Percentiles rank a stretch among this genome's conserved stretches.
Evolutionary conservation across 1,140 invertebrate species (phyloP).

Genomic region (Scaptodrosophila lebanonensis): DNA sequence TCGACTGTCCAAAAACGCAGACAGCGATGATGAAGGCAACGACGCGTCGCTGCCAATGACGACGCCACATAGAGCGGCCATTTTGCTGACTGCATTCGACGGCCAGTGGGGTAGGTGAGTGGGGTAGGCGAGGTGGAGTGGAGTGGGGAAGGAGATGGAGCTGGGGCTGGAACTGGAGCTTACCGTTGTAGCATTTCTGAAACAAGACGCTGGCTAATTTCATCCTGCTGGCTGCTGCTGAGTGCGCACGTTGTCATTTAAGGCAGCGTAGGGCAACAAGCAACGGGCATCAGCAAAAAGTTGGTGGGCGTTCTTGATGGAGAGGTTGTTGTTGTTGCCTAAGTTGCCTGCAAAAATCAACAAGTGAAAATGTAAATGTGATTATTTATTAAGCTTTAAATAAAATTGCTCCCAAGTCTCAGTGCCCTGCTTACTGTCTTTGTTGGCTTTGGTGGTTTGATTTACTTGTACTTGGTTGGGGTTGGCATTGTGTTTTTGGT

Average conservation of each 20-base stretch:
- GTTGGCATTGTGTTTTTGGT: not conserved
- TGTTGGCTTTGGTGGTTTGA: slow-evolving; percentile 18
- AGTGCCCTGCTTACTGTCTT: slow-evolving; percentile 12
- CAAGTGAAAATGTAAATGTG: slow-evolving; percentile 74
- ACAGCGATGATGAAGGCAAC: no score
- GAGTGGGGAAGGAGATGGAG: not conserved
- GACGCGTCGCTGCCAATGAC: no score
- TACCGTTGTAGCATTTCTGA: no score
- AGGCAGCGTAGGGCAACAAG: not conserved
- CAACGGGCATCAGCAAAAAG: slow-evolving; percentile 18
- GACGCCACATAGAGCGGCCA: no score
- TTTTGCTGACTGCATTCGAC: slow-evolving; percentile 24
- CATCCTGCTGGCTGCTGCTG: slow-evolving; percentile 18
- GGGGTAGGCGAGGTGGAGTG: no score
- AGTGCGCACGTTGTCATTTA: slow-evolving; percentile 28
- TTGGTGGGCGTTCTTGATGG: no score
- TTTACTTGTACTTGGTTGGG: slow-evolving; percentile 10
- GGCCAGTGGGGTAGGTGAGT: no score
- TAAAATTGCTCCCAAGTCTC: slow-evolving; percentile 26
- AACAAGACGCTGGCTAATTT: slow-evolving; percentile 58
- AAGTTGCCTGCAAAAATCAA: slow-evolving; percentile 51
- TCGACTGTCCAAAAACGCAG: slow-evolving; percentile 27
- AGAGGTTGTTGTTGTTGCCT: no score
- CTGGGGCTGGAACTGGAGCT: no score
- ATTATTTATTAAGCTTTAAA: slow-evolving; percentile 75